phyloP scores from a whole-genome alignment of 1,140 invertebrate species.

The Gonatopus flavifemur region DNA sequence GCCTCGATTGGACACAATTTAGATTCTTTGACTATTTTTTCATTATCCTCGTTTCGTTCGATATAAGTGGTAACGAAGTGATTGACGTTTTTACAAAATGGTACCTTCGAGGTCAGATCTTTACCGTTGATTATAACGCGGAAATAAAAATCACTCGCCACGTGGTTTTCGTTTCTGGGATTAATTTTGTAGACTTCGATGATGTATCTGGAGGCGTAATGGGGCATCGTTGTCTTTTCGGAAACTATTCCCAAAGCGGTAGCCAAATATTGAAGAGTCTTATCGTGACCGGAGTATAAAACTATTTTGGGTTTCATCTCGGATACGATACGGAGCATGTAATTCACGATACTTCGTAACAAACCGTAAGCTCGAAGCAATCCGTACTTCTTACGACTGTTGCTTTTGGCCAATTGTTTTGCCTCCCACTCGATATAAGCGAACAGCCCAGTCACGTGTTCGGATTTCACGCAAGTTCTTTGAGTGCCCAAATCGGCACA shows the following conservation, averaged over 20 bases:
- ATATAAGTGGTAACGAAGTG: slow-evolving; percentile 52
- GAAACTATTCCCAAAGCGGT: slow-evolving; percentile 72
- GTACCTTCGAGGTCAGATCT: slow-evolving; percentile 79
- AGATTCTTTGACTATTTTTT: slow-evolving; percentile 48
- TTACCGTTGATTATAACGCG: slow-evolving; percentile 83
- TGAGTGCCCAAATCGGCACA: slow-evolving; percentile 63
- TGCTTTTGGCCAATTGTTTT: slow-evolving; percentile 66
- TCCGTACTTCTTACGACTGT: slow-evolving; percentile 66
- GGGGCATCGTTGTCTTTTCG: slow-evolving; percentile 63
- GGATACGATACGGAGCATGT: slow-evolving; percentile 77
- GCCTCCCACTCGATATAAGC: slow-evolving; percentile 77
- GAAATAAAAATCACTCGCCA: slow-evolving; percentile 74
- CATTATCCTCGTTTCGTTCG: slow-evolving; percentile 45
- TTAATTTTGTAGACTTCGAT: slow-evolving; percentile 75
- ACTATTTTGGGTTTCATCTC: slow-evolving; percentile 78
- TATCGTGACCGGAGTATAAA: slow-evolving; percentile 89
- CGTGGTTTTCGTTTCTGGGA: slow-evolving; percentile 49
- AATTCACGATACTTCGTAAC: slow-evolving; percentile 74
- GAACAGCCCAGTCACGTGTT: slow-evolving; percentile 73
- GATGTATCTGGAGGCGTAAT: slow-evolving; percentile 82
- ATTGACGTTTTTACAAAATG: slow-evolving; percentile 73
- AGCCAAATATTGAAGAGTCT: slow-evolving; percentile 81
- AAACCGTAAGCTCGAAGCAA: slow-evolving; percentile 77
- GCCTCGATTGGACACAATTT: slow-evolving; percentile 81
- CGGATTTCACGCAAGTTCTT: slow-evolving; percentile 62